These are phyloP conservation scores for Limenitis camilla DNA, from an alignment of 2,888 invertebrate species.

Conservation along the genomic window DNA sequence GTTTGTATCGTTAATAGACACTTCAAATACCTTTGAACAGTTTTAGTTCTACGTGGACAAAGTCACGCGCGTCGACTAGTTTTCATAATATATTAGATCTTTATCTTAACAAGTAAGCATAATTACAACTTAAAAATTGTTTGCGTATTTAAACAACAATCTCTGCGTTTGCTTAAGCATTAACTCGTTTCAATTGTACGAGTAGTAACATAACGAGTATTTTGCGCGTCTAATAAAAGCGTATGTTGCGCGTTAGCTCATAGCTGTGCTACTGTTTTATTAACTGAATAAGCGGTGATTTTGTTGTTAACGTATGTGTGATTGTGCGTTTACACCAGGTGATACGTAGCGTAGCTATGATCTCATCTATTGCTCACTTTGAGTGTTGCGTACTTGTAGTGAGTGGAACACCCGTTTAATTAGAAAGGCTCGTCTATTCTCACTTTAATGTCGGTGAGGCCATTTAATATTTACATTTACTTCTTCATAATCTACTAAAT, in stretches of 20 bases:
- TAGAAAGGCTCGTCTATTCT: not conserved
- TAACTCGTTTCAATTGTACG: too few species aligned
- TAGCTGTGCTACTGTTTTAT: constrained; percentile 1
- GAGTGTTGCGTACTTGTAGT: constrained; percentile 17
- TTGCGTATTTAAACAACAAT: too few species aligned
- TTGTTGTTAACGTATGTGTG: constrained; percentile 30
- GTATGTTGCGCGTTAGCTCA: not conserved
- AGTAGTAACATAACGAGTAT: not conserved
- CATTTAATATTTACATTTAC: not conserved
- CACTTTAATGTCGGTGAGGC: not conserved
- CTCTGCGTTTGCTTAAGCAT: too few species aligned
- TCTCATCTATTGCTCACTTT: constrained; percentile 66
- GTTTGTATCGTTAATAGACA: too few species aligned
- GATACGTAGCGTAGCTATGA: constrained; percentile 44
- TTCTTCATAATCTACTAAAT: not conserved
- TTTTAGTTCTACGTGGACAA: too few species aligned
- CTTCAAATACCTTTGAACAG: too few species aligned
- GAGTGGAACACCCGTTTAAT: constrained; percentile 8
- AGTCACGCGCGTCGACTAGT: too few species aligned
- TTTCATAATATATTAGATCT: too few species aligned
- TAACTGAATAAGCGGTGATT: constrained; percentile 28
- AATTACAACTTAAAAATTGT: too few species aligned
- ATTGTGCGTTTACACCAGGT: constrained; percentile 42
- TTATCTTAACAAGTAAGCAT: too few species aligned
- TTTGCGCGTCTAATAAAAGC: not conserved